These are phyloP conservation scores for Aeoliscus strigatus DNA, from an alignment of 2,797 vertebrate species.

Conservation along the genomic window DNA sequence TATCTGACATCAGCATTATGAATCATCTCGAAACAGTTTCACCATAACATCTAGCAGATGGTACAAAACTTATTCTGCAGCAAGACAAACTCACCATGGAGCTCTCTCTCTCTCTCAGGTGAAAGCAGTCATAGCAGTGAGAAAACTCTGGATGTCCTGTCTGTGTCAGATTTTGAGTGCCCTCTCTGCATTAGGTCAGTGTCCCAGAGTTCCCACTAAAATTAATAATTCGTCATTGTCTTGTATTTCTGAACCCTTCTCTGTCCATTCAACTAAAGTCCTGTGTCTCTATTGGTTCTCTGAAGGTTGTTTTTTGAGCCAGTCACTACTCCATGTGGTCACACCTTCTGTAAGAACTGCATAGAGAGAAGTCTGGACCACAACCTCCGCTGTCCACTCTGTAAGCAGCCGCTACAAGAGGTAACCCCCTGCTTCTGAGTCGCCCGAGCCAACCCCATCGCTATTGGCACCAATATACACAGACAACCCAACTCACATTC, in stretches of 20 bases:
- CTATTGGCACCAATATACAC: no score
- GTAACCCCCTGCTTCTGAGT: conserved; percentile 69
- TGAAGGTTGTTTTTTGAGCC: conserved; percentile 85
- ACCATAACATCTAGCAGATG: conserved; percentile 7
- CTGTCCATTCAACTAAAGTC: not conserved
- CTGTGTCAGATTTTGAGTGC: conserved; percentile 84
- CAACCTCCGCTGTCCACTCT: conserved; percentile 86
- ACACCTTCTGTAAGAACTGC: conserved; percentile 91
- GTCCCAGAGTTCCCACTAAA: not conserved
- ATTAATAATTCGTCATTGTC: conserved; percentile 22
- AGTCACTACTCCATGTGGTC: conserved; percentile 87
- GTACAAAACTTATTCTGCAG: not conserved
- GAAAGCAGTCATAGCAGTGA: conserved; percentile 36
- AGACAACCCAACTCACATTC: no score
- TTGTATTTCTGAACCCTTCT: no score
- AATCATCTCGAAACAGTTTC: conserved; percentile 10
- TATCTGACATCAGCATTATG: not conserved
- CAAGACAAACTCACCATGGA: not conserved
- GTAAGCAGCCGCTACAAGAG: conserved; percentile 89
- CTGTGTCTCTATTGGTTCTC: conserved; percentile 3
- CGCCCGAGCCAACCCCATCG: no score
- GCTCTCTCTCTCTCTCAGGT: conserved; percentile 36
- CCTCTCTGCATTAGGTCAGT: conserved; percentile 89
- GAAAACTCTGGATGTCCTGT: conserved; percentile 66
- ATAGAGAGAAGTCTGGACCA: conserved; percentile 89